Evolutionary conservation across 2,797 vertebrate species (phyloP), one percentile per base, ranked within the genome.

Genomic region (Zenarchopterus dispar): DNA sequence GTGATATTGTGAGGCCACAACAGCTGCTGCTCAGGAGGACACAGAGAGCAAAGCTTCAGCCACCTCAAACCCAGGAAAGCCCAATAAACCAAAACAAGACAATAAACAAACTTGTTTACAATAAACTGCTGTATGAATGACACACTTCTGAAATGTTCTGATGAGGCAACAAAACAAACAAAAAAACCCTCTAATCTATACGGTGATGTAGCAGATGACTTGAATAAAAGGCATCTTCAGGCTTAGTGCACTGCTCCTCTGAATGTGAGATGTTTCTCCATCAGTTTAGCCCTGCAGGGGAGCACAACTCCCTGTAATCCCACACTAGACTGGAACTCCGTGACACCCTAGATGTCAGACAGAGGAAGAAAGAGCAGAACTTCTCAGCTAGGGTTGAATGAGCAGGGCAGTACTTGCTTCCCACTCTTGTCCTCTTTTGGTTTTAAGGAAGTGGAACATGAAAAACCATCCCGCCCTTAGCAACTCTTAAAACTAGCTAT

Each of bases 21-120:
- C 90, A 91, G 90, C 87, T 91, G 90, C 70, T 85, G 77, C 76
- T 78, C 54, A 69, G 68, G 82, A 82, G 44, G 52, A 73, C 62
- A 65, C 65, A 22, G 48, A 57, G 71, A 84, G 72, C 78, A 74
- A 73, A 82, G 86, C 75, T 70, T 45, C 68, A 72, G 67, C 58
- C 67, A 56, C 70, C 62, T 62, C 62, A 56, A 67, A 80, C 58
- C 84, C 69, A 42, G 60, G 78, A 62, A 56, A 78, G 54, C 24
- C 26, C 0, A 18, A 67, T 46, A 33, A 60, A 68, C 11, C 16
- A 48, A 56, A 69, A 55, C 52, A 55, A 65, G 36, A 60, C 24
- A 67, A 65, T 31, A 15, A 71, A 44, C 54, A 57, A 11, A 3
- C 4, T 46, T 45, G 46, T 42, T 15, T 11, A n/a, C 1, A 23